Percentiles rank a stretch among this genome's conserved stretches.
Evolutionary conservation across 2,113 vertebrate species (phyloP).

Genomic region (Poeciliopsis occidentalis): DNA sequence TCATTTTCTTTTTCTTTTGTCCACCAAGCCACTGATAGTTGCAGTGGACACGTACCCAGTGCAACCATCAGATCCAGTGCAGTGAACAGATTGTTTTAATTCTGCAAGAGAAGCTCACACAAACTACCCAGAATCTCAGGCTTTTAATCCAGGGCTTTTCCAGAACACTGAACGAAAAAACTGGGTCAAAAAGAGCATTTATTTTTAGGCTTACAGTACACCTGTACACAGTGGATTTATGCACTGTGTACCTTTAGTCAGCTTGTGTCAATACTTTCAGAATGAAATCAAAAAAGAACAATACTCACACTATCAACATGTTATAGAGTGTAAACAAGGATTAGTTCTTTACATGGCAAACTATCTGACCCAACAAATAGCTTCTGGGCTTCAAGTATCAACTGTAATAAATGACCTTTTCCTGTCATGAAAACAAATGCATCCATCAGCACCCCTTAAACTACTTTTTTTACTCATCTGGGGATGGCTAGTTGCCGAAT

Average conservation of each 20-base stretch:
- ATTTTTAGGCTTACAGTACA: constrained; percentile 26
- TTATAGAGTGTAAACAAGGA: constrained; percentile 98
- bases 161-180: not conserved
- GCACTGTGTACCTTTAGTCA: constrained; percentile 78
- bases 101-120: not conserved
- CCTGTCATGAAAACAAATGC: constrained; percentile 58
- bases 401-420: constrained; percentile 55
- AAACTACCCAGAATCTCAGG: not conserved
- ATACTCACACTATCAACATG: constrained; percentile 95
- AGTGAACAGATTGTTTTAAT: not conserved
- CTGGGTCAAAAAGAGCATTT: constrained; percentile 21
- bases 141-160: constrained; percentile 4
- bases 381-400: constrained; percentile 41
- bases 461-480: constrained; percentile 49
- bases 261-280: constrained; percentile 95
- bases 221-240: not conserved
- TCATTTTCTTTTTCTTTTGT: not conserved
- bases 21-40: not conserved
- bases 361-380: constrained; percentile 62
- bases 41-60: not conserved
- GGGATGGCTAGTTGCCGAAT: constrained; percentile 36
- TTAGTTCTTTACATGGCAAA: constrained; percentile 44
- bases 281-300: constrained; percentile 90
- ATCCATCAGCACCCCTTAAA: constrained; percentile 62
- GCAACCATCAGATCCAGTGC: not conserved